Base-by-base conservation (phyloP, 2,113 vertebrate species). In the Chamaea fasciata region DNA sequence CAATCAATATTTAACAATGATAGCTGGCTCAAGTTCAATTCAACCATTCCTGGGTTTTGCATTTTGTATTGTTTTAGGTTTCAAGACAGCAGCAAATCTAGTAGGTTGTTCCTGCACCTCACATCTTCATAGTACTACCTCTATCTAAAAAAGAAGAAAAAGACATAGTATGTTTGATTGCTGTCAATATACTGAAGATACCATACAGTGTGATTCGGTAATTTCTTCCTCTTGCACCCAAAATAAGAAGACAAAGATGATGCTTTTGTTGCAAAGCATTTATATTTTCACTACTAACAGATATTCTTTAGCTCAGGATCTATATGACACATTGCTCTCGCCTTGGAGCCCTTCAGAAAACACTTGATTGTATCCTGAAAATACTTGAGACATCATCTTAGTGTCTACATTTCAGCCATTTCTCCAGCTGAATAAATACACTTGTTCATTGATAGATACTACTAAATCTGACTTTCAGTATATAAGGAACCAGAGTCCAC, bases 131-230 rank as follows among this genome's bases (percentile, higher is more conserved):
- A 56, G 52, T 20, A 4, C 49, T 33, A 8, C 3, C 13, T 83
- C 27, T 26, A 17, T 19, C 35, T 63, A 46, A 83, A 37, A 83
- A 74, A 57, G 31, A 46, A 64, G 21, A 76, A 75, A 75, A 83
- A 41, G 17, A 41, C 13, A 35, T 2, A 20, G 5, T 28, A 7
- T 30, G 8, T 41, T 23, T 59, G 39, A 63, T 28, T 82, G 14
- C 1, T 67, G 39, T 14, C 81, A 68, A 44, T 42, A 53, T 31
- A 30, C 6, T 49, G 22, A 77, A 84, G 24, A 28, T 8, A 63
- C 3, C 2, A 55, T 37, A 17, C 0, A 0, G 4, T 21, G 3
- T 56, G 7, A 35, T 73, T 73, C 7, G 4, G 13, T 28, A 24
- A 53, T 90, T 76, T 93, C 47, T 55, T 83, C 23, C 56, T 84